Percentiles rank a stretch among this genome's conserved stretches.
Conservation (phyloP, 2,888 invertebrate species). For the Leucophenga montana region DNA sequence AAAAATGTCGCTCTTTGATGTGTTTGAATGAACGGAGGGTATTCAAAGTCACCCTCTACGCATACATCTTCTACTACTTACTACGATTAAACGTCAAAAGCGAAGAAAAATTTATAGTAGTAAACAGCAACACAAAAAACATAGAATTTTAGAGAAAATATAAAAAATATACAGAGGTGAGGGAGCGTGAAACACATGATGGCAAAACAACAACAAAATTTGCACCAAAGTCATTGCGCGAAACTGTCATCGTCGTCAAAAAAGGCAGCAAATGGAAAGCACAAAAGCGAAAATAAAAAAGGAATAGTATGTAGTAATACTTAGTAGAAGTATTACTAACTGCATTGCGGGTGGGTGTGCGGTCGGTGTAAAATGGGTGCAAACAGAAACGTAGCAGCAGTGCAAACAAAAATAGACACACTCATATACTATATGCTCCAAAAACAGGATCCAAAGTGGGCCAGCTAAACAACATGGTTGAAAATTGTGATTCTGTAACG, state of each 20-base stretch:
- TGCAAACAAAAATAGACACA: not conserved
- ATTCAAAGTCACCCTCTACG: no score
- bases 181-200: not conserved
- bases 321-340: no score
- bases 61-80: constrained; percentile 16
- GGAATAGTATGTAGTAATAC: no score
- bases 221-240: constrained; percentile 6
- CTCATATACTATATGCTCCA: no score
- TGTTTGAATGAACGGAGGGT: not conserved
- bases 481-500: no score
- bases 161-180: not conserved
- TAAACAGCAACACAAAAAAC: not conserved
- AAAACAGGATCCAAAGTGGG: no score
- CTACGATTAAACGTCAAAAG: constrained; percentile 19
- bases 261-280: not conserved
- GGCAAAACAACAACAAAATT: constrained; percentile 21
- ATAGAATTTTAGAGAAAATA: no score
- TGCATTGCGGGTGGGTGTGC: no score
- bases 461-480: no score
- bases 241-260: no score
- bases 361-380: not conserved
- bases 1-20: constrained; percentile 25
- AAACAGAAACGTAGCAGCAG: constrained; percentile 6
- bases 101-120: not conserved
- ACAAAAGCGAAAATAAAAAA: constrained; percentile 2